A percentile compares a stretch with the other conserved stretches of the same genome.
Evolutionary conservation across 2,888 invertebrate species (phyloP).

Genomic region (Podabrus alpinus): DNA sequence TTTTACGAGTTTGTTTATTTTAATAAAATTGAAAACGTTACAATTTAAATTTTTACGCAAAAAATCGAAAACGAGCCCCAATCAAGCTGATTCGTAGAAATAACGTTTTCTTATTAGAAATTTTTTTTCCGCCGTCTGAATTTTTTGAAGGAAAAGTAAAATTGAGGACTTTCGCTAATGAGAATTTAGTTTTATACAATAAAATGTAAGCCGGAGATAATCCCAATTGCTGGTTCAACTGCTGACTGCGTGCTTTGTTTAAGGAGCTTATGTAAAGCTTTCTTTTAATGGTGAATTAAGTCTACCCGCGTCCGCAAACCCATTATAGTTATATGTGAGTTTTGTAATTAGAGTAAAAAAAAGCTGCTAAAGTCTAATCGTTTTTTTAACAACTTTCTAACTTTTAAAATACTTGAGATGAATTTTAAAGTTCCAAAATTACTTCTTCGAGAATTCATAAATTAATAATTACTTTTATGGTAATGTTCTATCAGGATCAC

Average conservation of each 20-base stretch:
- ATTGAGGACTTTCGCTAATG: not conserved
- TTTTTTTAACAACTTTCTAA: not conserved
- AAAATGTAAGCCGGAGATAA: slow-evolving; percentile 18
- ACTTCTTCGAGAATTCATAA: slow-evolving; percentile 3
- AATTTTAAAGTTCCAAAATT: not conserved
- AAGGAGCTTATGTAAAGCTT: slow-evolving; percentile 24
- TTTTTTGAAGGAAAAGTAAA: not conserved
- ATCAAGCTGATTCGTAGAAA: not conserved
- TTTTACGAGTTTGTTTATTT: slow-evolving; percentile 21
- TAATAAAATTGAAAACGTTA: slow-evolving; percentile 9
- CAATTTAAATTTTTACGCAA: not conserved
- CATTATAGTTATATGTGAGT: slow-evolving; percentile 23
- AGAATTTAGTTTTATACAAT: not conserved
- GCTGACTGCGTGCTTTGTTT: slow-evolving; percentile 23
- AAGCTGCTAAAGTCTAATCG: not conserved
- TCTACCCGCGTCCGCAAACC: slow-evolving; percentile 24
- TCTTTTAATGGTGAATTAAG: slow-evolving; percentile 29
- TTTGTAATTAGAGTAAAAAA: slow-evolving; percentile 23
- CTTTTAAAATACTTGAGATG: not conserved
- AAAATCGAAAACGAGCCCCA: not conserved
- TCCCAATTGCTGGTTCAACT: slow-evolving; percentile 20
- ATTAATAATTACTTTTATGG: slow-evolving; percentile 12
- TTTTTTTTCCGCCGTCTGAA: not conserved
- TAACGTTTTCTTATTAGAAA: not conserved
- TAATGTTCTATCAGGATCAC: slow-evolving; percentile 24